phyloP scores from a whole-genome alignment of 1,140 invertebrate species.

The Drosophila rufa region DNA sequence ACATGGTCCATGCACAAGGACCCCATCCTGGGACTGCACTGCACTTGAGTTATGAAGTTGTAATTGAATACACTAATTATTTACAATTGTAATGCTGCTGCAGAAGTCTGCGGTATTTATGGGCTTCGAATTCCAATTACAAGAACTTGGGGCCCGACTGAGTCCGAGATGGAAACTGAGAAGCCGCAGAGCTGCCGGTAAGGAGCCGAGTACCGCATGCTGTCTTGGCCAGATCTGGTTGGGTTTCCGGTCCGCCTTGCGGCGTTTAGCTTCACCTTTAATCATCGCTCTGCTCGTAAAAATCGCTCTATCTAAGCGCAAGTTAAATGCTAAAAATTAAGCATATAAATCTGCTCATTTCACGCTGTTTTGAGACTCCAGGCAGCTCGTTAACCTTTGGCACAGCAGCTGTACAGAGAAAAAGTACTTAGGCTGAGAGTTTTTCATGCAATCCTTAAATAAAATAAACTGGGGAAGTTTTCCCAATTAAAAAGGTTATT shows the following conservation, averaged over 20 bases:
- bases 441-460: neutral
- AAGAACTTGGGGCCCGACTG: constrained; percentile 1
- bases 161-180: constrained; percentile 2
- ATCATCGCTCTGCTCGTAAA: constrained; percentile 7
- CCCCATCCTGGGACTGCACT: neutral
- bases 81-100: constrained; percentile 42
- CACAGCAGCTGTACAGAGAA: constrained; percentile 2
- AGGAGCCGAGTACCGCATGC: neutral
- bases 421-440: neutral
- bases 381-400: constrained; percentile 44
- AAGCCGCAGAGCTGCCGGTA: constrained; percentile 26
- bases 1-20: constrained; percentile 24
- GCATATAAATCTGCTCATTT: constrained; percentile 66
- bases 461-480: too few species aligned
- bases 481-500: neutral
- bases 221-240: neutral
- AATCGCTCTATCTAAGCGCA: constrained; percentile 27
- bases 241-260: neutral
- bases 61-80: constrained; percentile 76
- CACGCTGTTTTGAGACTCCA: constrained; percentile 54
- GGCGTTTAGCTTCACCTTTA: neutral
- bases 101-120: constrained; percentile 42
- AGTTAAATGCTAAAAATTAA: constrained; percentile 58
- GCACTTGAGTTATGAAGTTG: constrained; percentile 65
- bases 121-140: constrained; percentile 51